Base-by-base conservation (phyloP, 2,888 invertebrate species). In the Holacanthella duospinosa region DNA sequence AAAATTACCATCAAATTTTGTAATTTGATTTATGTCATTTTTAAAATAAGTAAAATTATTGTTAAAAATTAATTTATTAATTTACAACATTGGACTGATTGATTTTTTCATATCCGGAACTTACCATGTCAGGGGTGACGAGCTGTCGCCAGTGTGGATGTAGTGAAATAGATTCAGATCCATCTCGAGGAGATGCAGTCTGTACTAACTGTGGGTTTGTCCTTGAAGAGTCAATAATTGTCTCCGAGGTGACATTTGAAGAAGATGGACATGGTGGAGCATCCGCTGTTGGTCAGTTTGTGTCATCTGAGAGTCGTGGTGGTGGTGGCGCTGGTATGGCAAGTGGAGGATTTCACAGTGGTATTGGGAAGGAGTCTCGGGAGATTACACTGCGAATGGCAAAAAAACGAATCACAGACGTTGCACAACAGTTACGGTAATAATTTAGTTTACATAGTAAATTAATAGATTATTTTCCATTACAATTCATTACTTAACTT, bases 201-300 rank as follows among this genome's bases (percentile, higher is more conserved):
- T 99, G 99, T 77, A 95, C 91, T 28, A 87, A 86, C 75, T 99
- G 99, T 79, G 99, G 97, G 28, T 87, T 90, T 6, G 97, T 99
- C 1, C 80, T 99, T 21, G 96, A 97, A 77, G 94, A 96, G 75
- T 93, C 90, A 74, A 87, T 93, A 61, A 97, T 99, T 75, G 95
- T 99, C 27, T 89, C 93, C 1, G 96, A 97, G 77, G 87, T 96
- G 27, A 92, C 94, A 77, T 99, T 96, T 76, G 90, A 93, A 77
- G 97, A 99, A 77, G 87, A 88, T 75, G 85, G 89, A 9, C 87
- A 87, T 75, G 96, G 96, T 28, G 89, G 88, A 12, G 84, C 86
- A 58, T 86, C 87, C 65, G 90, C 93, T 21, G 85, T 95, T 68
- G 96, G 96, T 29, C 93, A 93, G 76, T 95, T 93, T 79, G 94